These are phyloP conservation scores for Ochotona princeps DNA, from an alignment of 2,113 vertebrate species.

Conservation along the genomic window DNA sequence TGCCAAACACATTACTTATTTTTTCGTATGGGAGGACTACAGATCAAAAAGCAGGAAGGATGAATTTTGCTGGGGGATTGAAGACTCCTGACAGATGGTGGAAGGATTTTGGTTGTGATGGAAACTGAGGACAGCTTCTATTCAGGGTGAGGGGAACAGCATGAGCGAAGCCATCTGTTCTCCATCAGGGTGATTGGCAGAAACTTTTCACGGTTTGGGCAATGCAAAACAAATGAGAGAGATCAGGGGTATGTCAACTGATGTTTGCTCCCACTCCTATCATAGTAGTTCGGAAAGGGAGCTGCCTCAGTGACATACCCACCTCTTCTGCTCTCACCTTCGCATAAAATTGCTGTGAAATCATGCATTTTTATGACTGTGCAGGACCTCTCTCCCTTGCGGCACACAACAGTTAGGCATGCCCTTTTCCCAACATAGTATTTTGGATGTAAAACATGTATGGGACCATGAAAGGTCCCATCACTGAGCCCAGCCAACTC, in stretches of 20 bases:
- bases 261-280: neutral
- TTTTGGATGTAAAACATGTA: neutral
- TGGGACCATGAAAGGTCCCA: neutral
- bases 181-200: neutral
- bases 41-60: neutral
- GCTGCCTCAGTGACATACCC: neutral
- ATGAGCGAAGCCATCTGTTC: neutral
- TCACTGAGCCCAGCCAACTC: too few species aligned
- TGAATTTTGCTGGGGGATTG: neutral
- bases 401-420: neutral
- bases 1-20: neutral
- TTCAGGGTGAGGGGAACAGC: neutral
- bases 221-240: neutral
- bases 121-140: neutral
- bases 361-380: neutral
- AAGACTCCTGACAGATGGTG: neutral
- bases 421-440: neutral
- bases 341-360: neutral
- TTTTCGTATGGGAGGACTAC: neutral
- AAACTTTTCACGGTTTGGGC: neutral
- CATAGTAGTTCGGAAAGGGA: slow-evolving; percentile 22
- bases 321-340: neutral
- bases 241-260: neutral
- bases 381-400: neutral
- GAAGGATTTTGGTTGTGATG: neutral